Base-by-base conservation (phyloP, 2,797 vertebrate genomes). In the Pangasius krempfi region DNA sequence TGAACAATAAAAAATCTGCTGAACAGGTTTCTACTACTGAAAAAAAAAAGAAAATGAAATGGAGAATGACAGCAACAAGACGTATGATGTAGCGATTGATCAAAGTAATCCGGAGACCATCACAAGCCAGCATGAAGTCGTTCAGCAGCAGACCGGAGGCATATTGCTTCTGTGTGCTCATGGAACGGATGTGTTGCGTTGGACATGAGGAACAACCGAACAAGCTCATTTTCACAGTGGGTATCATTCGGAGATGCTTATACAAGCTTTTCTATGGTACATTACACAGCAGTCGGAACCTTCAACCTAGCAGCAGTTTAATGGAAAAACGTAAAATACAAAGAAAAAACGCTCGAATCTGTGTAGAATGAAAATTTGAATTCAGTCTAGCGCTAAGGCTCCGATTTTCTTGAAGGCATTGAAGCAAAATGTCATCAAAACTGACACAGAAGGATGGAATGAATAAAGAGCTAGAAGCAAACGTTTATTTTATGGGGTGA, bases 101-200 rank as follows among this genome's bases (percentile, higher is more conserved):
- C 88, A 91, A 84, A 89, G 86, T 89, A 88, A 91, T 78, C 76
- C 73, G 79, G 79, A 68, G 86, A 84, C 50, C 62, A 72, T 84
- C 72, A 76, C 37, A 54, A 87, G 68, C 64, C 68, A 85, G 81
- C 50, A 37, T 81, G 75, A 62, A 87, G 86, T 25, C 22, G 27
- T 89, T 87, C 85, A 87, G 58, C 70, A n/a, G 80, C 37, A 64
- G 84, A 83, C 66, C 56, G 58, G n/a, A 78, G 27, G 30, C 54
- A 83, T 60, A 82, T 86, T 86, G 64, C 68, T 73, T 72, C 68
- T 86, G 76, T 44, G 5, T 87, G 64, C 64, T 50, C 44, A 14
- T 50, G 4, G 44, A 66, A 18, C 22, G 10, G 72, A 56, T 68
- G 62, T 54, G 33, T 54, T 72, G 54, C 16, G 30, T 83, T 79